phyloP scores from a whole-genome alignment of 53 echinoderm and acorn worm genomes.

The Crossaster papposus region DNA sequence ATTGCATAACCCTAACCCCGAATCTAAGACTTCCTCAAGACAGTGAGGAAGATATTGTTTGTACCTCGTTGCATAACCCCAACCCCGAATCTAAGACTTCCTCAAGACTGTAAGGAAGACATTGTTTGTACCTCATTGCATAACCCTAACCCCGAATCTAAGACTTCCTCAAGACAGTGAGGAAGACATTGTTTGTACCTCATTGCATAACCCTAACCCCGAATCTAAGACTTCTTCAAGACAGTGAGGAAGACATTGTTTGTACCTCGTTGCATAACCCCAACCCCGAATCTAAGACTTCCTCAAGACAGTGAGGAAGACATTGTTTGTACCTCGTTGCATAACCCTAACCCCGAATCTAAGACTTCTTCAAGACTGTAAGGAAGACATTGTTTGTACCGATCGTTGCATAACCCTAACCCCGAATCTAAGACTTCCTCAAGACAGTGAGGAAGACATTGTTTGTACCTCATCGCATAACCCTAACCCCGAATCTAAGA shows the following conservation, averaged over 20 bases:
- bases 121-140: slow-evolving; percentile 79
- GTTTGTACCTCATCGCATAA: slow-evolving; percentile 82
- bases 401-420: no score
- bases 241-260: background rate
- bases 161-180: background rate
- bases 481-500: no score
- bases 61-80: slow-evolving; percentile 90
- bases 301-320: background rate
- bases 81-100: no score
- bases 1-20: no score
- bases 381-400: slow-evolving; percentile 52
- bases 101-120: background rate
- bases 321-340: slow-evolving; percentile 76
- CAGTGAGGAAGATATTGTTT: background rate
- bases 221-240: no score
- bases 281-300: no score
- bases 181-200: slow-evolving; percentile 60
- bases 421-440: no score
- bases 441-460: background rate
- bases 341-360: no score
- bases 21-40: no score
- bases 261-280: slow-evolving; percentile 89
- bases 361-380: background rate
- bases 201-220: no score
- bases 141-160: no score